phyloP scores from a whole-genome alignment of 2,888 invertebrate genomes.

The Plagodis pulveraria region DNA sequence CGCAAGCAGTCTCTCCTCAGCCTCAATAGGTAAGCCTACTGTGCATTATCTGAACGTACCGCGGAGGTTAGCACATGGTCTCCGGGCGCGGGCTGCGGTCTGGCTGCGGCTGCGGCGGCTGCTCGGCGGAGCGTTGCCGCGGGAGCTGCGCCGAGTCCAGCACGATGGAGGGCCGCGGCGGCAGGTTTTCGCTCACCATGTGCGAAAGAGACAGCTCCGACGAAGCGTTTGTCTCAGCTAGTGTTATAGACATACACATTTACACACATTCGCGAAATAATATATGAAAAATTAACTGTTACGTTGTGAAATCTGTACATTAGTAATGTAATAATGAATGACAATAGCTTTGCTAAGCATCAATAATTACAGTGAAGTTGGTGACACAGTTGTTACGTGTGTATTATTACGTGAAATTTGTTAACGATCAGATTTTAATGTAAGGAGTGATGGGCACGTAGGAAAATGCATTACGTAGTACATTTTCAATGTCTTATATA shows the following conservation, averaged over 20 bases:
- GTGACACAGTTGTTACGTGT: not conserved
- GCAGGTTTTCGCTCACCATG: slow-evolving; percentile 80
- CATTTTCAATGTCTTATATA: too few relatives aligned
- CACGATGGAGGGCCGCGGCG: slow-evolving; percentile 80
- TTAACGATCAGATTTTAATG: not conserved
- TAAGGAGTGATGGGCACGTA: too few relatives aligned
- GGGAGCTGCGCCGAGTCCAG: slow-evolving; percentile 80
- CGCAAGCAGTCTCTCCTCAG: too few relatives aligned
- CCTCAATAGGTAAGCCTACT: too few relatives aligned
- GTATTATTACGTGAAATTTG: not conserved
- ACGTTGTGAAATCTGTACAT: too few relatives aligned
- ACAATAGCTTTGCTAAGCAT: too few relatives aligned
- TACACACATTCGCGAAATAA: not conserved
- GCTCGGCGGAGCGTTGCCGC: slow-evolving; percentile 76
- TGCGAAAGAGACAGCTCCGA: slow-evolving; percentile 80
- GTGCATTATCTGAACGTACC: too few relatives aligned
- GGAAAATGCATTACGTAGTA: too few relatives aligned
- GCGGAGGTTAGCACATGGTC: slow-evolving; percentile 71
- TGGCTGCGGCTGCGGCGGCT: slow-evolving; percentile 59
- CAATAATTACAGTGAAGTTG: too few relatives aligned
- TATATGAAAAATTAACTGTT: too few relatives aligned
- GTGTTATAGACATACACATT: slow-evolving; percentile 5
- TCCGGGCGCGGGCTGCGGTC: slow-evolving; percentile 63
- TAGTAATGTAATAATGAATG: too few relatives aligned
- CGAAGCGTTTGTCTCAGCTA: slow-evolving; percentile 81